Base-by-base conservation (phyloP, 1,140 invertebrate species). In the Ceratosolen fusciceps region DNA sequence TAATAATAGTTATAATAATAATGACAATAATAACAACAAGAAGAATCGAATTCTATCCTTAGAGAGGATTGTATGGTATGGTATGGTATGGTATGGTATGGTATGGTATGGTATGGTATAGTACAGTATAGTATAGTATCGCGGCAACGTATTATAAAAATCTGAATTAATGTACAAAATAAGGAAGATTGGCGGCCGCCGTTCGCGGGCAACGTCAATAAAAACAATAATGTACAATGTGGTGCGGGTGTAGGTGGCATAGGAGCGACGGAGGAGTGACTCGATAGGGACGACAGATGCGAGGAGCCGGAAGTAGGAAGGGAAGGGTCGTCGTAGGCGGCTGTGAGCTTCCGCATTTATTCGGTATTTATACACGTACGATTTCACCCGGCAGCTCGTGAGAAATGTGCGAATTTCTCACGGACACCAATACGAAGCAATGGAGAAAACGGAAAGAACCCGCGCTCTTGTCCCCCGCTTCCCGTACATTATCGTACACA, bases 121-220 rank as follows among this genome's bases (percentile, higher is more conserved):
- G 37, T 39, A n/a, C 24, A 65, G 37, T 54, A 12, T 26, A 60
- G n/a, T n/a, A 74, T 39, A 73, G 37, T 39, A n/a, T 39, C 16
- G 65, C 9, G 34, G 31, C 24, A 74, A 79, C 47, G 58, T 67
- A 8, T 74, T 47, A 74, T 79, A 74, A 79, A 74, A 70, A 68
- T 74, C 43, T 74, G 24, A 74, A 74, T 74, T 43, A 7, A 7
- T 43, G 12, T 79, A 74, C 60, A 79, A 60, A 77, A 77, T 68
- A 43, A 43, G 43, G 65, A 77, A 67, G 62, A 29, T 31, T 73
- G 26, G 2, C 24, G 37, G 56, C 58, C 31, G 43, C 31, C 8
- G 16, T 4, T 73, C 21, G 7, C 10, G 21, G 24, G 43, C 39
- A 43, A 43, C 39, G 24, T 5, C 5, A 72, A 67, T 39, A 34